Evolutionary conservation across 2,888 invertebrate genomes (phyloP).

Genomic region (Smittia sp.): DNA sequence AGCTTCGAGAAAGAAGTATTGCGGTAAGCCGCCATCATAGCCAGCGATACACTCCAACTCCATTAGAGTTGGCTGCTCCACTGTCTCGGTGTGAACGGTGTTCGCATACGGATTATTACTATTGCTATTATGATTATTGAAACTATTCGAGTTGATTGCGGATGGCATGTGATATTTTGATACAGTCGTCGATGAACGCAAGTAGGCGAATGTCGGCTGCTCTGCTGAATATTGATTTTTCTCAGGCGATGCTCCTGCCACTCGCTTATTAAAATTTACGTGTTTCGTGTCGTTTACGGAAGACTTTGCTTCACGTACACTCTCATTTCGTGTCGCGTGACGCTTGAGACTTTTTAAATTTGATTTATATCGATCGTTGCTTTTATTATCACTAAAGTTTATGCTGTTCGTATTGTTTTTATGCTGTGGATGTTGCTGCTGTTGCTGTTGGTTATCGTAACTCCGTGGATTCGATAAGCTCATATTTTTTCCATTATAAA

Average conservation of each 20-base stretch:
- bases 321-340: constrained; percentile 23
- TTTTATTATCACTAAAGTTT: constrained; percentile 41
- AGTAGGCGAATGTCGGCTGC: constrained; percentile 4
- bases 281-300: constrained; percentile 36
- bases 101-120: constrained; percentile 35
- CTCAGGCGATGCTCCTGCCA: background rate
- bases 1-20: constrained; percentile 79
- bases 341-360: constrained; percentile 37
- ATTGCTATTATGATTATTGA: constrained; percentile 37
- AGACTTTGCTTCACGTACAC: constrained; percentile 28
- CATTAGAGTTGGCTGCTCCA: constrained; percentile 56
- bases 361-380: constrained; percentile 42
- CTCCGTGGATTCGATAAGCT: constrained; percentile 35
- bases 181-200: constrained; percentile 32
- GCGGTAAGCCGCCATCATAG: constrained; percentile 84
- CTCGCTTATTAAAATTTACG: constrained; percentile 39
- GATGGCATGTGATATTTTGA: constrained; percentile 40
- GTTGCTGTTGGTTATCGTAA: constrained; percentile 39
- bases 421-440: constrained; percentile 22
- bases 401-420: constrained; percentile 36
- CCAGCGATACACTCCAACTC: constrained; percentile 83
- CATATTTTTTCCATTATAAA: constrained; percentile 35
- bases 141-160: constrained; percentile 31
- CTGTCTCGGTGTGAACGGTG: constrained; percentile 43
- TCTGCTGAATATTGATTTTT: constrained; percentile 37